Conservation (phyloP, 2,797 vertebrate species). For the Rhodeus uyekii region DNA sequence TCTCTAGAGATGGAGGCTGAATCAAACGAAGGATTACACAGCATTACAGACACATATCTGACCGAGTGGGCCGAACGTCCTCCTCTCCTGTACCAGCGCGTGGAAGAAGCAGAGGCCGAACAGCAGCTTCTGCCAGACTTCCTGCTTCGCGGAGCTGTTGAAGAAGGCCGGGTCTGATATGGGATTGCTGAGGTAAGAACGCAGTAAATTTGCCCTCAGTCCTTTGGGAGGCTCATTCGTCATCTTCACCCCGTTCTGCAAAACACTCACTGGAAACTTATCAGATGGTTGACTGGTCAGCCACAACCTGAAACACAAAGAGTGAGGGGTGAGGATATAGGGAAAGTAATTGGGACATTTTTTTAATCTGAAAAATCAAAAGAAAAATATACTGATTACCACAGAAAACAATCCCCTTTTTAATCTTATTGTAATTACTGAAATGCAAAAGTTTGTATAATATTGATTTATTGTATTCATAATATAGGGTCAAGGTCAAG, state of each 20-base stretch:
- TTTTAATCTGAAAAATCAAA: background rate
- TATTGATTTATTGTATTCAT: background rate
- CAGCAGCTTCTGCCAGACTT: conserved; percentile 87
- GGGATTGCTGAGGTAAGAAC: conserved; percentile 89
- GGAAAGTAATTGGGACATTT: background rate
- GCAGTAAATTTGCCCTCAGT: conserved; percentile 87
- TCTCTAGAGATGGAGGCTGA: background rate
- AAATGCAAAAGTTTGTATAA: background rate
- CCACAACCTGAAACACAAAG: conserved; percentile 79
- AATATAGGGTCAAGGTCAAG: too few relatives aligned
- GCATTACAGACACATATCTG: conserved; percentile 55
- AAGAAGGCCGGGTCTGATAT: conserved; percentile 88
- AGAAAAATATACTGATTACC: background rate
- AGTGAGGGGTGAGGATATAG: background rate
- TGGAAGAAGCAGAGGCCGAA: conserved; percentile 96
- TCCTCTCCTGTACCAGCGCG: conserved; percentile 91
- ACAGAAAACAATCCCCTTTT: background rate
- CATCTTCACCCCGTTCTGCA: conserved; percentile 96
- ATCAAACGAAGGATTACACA: background rate
- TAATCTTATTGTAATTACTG: background rate
- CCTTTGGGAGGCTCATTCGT: conserved; percentile 95
- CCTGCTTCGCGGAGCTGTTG: conserved; percentile 79
- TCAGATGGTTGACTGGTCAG: conserved; percentile 94
- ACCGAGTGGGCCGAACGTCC: conserved; percentile 91
- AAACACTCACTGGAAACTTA: conserved; percentile 92